Evolutionary conservation across 2,888 invertebrate species (phyloP).

Genomic region (Sphinx pinastri): DNA sequence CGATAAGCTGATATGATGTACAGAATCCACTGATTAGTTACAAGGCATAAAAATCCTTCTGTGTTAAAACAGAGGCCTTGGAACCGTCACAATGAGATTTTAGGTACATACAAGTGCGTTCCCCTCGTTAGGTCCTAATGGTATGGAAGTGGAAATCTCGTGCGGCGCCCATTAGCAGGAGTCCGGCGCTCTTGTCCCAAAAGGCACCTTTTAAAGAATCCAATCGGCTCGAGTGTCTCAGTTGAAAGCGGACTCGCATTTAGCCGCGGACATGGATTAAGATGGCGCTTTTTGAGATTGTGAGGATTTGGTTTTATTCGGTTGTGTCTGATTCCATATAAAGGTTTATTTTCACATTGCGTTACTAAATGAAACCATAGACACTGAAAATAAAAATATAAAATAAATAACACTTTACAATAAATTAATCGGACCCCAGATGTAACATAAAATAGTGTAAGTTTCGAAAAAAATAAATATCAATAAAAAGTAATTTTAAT

Average conservation of each 20-base stretch:
- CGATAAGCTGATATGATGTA: too few relatives aligned
- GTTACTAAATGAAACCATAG: too few relatives aligned
- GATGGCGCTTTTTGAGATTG: slow-evolving; percentile 40
- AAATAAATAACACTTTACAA: too few relatives aligned
- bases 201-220: slow-evolving; percentile 51
- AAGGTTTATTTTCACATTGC: too few relatives aligned
- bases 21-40: too few relatives aligned
- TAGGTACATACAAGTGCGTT: slow-evolving; percentile 27
- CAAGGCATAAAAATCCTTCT: neutral
- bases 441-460: too few relatives aligned
- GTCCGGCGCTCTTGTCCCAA: slow-evolving; percentile 53
- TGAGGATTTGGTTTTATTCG: too few relatives aligned
- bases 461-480: too few relatives aligned
- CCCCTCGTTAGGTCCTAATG: slow-evolving; percentile 16
- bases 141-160: slow-evolving; percentile 14
- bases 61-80: neutral
- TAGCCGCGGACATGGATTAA: slow-evolving; percentile 50
- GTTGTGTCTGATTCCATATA: too few relatives aligned
- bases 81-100: slow-evolving; percentile 26
- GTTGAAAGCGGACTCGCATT: slow-evolving; percentile 53
- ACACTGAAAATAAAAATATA: too few relatives aligned
- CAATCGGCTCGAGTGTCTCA: slow-evolving; percentile 53
- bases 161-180: slow-evolving; percentile 44
- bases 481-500: too few relatives aligned
- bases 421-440: too few relatives aligned